Base-by-base conservation (phyloP, 23 tunicate species). In the Aplidium turbinatum region DNA sequence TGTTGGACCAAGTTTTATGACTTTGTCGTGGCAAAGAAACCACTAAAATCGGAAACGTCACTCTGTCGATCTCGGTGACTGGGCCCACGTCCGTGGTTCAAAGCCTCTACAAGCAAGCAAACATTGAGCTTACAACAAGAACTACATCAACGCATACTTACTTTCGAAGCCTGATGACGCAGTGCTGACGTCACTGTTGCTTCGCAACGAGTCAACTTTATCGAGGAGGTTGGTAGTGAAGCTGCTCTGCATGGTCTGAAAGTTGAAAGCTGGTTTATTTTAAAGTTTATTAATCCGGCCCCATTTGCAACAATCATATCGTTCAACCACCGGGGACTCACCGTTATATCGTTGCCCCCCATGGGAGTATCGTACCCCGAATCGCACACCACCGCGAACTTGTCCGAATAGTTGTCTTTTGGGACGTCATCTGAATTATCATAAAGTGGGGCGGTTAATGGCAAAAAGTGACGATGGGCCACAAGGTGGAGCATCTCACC, bases 291-390 rank as follows among this genome's bases (percentile, higher is more conserved):
- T 16, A 42, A 42, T 42, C 13, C 16, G 16, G 48, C 16, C 48
- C 9, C 16, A 9, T 42, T 9, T 42, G 16, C 16, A 16, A 16
- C 11, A 42, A 16, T 42, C 13, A 42, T 16, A 16, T 42, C 50
- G 16, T 9, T 11, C 50, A 16, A 16, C 13, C 11, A 42, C 11
- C 50, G 16, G 50, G 13, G 50, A 11, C 35, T 60, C 9, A 58
- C 35, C 35, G 47, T 58, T 58, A 21, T 24, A 22, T 70, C 47
- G 7, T 48, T 9, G 18, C 47, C 47, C 3, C 47, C 76, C 38
- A 26, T 3, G 20, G 76, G 76, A 9, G 76, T 70, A 9, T 70
- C 58, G 23, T 70, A 70, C 38, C 76, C 76, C 11, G 76, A 70
- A 27, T 70, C 76, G 35, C 47, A 45, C 3, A 5, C 3, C 31